Conservation (phyloP, 2,113 vertebrate genomes). For the Aptenodytes patagonicus region DNA sequence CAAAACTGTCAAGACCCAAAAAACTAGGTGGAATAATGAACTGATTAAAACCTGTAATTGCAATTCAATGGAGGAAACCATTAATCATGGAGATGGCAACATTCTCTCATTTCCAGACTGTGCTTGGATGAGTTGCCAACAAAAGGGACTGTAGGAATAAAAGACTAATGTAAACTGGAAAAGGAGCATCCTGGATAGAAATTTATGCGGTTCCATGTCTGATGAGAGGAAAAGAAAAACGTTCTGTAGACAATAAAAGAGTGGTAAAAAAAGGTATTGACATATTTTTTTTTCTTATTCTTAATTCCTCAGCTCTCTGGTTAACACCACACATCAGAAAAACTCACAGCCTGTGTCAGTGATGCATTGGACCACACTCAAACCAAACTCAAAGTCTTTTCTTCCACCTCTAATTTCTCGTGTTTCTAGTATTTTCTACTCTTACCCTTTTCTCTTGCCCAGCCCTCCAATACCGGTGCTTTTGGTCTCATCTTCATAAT, state of each 20-base stretch:
- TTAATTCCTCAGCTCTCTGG: background rate
- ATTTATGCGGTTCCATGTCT: background rate
- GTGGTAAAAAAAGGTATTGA: background rate
- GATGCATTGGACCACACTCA: background rate
- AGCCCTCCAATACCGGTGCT: background rate
- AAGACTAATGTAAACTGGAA: background rate
- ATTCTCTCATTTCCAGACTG: slow-evolving; percentile 3
- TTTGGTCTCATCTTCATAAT: background rate
- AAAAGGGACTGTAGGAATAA: background rate
- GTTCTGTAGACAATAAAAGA: background rate
- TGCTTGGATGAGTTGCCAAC: background rate
- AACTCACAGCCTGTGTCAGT: background rate
- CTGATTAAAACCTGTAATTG: slow-evolving; percentile 75
- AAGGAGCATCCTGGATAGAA: background rate
- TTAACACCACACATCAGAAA: background rate
- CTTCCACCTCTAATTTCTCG: background rate
- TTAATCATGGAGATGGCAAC: slow-evolving; percentile 65
- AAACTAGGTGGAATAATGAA: slow-evolving; percentile 72
- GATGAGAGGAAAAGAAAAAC: background rate
- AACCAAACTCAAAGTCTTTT: background rate
- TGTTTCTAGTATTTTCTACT: background rate
- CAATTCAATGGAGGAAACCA: slow-evolving; percentile 65
- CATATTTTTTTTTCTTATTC: background rate
- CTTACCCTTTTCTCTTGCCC: background rate
- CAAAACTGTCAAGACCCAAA: slow-evolving; percentile 65